Evolutionary conservation across 2,113 vertebrate genomes (phyloP).

Genomic region (Heterotilapia buettikoferi): DNA sequence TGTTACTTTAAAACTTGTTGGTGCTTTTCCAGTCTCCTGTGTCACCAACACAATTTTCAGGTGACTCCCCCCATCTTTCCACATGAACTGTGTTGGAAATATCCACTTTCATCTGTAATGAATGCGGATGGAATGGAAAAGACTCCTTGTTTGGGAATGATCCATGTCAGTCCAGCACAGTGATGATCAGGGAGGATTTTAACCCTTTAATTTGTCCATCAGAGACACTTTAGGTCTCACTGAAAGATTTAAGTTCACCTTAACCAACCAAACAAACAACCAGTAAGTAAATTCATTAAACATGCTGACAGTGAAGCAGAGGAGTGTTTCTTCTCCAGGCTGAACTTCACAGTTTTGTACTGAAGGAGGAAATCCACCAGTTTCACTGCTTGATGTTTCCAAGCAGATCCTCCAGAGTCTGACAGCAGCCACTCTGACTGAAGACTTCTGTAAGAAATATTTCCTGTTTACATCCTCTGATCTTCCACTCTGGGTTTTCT

Average conservation of each 20-base stretch:
- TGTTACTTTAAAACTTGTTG: background rate
- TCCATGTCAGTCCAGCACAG: background rate
- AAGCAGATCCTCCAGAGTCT: too few species aligned
- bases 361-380: background rate
- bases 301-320: too few species aligned
- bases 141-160: background rate
- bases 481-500: too few species aligned
- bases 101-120: background rate
- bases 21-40: background rate
- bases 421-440: too few species aligned
- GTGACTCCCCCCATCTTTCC: background rate
- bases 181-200: background rate
- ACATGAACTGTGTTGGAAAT: background rate
- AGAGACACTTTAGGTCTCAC: background rate
- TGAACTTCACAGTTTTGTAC: too few species aligned
- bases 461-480: too few species aligned
- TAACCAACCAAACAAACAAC: background rate
- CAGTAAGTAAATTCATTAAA: too few species aligned
- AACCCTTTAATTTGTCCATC: fast-evolving
- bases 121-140: background rate
- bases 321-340: too few species aligned
- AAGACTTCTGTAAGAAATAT: background rate
- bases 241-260: background rate
- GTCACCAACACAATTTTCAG: background rate
- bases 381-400: too few species aligned